Evolutionary conservation across 2,888 invertebrate species (phyloP), one percentile per base, ranked within the genome.

Genomic region (Dione juno): DNA sequence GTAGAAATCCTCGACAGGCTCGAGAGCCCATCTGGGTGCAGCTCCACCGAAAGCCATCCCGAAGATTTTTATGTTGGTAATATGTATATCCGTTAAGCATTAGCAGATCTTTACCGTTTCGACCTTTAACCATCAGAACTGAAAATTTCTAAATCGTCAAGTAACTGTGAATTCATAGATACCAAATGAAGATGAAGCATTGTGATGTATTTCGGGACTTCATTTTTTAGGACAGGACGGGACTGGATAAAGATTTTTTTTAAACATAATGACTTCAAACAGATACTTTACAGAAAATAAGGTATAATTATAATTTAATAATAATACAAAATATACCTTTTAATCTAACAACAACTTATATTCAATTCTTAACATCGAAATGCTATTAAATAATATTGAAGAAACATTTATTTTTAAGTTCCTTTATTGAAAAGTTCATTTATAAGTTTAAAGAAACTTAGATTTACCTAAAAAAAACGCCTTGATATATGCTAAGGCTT

Each of bases 21-120:
- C 92, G 86, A 69, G 92, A 92, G 0, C 91, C 92, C 92, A 92
- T 92, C 77, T 91, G 91, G 0, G 93, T 92, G 74, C 93, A 93
- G 80, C 92, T 92, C 93, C 93, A 93, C 0, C 93, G 85, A 79
- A 85, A 88, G 0, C 93, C 93, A 48, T 92, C 91, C 21, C 88
- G 83, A 10, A 92, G 80, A 2, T 86, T 77, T 78, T 92, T 93
- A 74, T 92, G 92, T 74, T 92, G 90, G 76, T 92, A 93, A 77
- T 90, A 93, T 0, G 92, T 93, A 72, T 92, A 92, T 0, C 92
- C 92, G 59, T 91, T 87, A 9, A 91, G 84, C 89, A 92, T 88
- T 40, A 92, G 78, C 35, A 92, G 78, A 70, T 90, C 84, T 70
- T 92, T 93, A 0, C 92, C 92, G 50, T 88, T 88, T 1, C 91